These are phyloP conservation scores for Papilio dardanus DNA, from an alignment of 1,140 invertebrate genomes.

Conservation along the genomic window DNA sequence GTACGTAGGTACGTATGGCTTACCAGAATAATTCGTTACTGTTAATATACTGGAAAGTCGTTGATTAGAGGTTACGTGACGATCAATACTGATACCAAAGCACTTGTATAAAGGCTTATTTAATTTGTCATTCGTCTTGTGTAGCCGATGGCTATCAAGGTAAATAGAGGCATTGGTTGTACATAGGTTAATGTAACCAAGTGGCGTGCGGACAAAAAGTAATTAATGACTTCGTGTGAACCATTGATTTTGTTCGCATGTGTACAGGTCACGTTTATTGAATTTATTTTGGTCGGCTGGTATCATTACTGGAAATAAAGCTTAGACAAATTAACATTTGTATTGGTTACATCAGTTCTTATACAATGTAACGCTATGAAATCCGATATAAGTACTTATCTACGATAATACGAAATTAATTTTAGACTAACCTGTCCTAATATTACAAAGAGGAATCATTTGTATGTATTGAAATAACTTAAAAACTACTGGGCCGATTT, in stretches of 20 bases:
- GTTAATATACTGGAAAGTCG: conserved; percentile 41
- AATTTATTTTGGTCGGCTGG: not conserved
- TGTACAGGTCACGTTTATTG: conserved; percentile 12
- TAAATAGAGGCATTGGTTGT: conserved; percentile 32
- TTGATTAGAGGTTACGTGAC: conserved; percentile 41
- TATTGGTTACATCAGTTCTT: not conserved
- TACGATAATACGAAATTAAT: not conserved
- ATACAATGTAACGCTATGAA: not conserved
- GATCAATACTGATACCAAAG: conserved; percentile 27
- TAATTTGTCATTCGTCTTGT: conserved; percentile 45
- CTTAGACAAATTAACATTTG: conserved; percentile 18
- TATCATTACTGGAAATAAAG: not conserved
- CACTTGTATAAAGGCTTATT: conserved; percentile 41
- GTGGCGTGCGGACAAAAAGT: conserved; percentile 35
- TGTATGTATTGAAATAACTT: too few relatives aligned
- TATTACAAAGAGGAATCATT: too few relatives aligned
- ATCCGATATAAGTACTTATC: not conserved
- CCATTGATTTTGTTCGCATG: conserved; percentile 2
- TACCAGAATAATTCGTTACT: conserved; percentile 32
- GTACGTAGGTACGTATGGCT: conserved; percentile 40
- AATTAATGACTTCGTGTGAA: conserved; percentile 30
- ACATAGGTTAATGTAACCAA: conserved; percentile 6
- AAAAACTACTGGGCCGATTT: too few relatives aligned
- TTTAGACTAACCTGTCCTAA: too few relatives aligned
- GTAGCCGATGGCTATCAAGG: conserved; percentile 40